Base-by-base conservation (phyloP, 2,888 invertebrate species). In the Ormyrus thymus region DNA sequence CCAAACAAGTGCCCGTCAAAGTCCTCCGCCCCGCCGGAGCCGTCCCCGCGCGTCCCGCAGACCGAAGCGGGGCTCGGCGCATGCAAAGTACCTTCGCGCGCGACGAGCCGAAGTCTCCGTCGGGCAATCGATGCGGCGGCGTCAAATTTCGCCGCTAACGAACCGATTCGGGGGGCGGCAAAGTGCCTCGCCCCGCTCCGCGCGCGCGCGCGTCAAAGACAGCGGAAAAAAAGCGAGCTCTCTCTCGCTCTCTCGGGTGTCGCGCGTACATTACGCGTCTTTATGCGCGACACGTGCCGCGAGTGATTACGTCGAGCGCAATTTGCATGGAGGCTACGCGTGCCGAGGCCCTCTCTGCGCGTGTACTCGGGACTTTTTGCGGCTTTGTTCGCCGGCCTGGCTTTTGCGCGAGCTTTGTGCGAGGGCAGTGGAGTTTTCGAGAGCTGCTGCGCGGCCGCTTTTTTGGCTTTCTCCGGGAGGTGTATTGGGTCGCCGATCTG, bases 201-300 rank as follows among this genome's bases (percentile, higher is more conserved):
- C n/a, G n/a, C n/a, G n/a, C n/a, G n/a, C n/a, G n/a, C n/a, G n/a
- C n/a, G n/a, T n/a, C n/a, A n/a, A n/a, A n/a, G n/a, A n/a, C n/a
- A n/a, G n/a, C n/a, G n/a, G n/a, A n/a, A n/a, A n/a, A n/a, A n/a
- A n/a, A n/a, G n/a, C n/a, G n/a, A n/a, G n/a, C n/a, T 29, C 29
- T 29, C 29, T 29, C 29, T 29, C 29, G 2, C 29, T 29, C 29
- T 29, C 1, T 29, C 29, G 29, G 3, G 29, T 29, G 29, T 29
- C 29, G 29, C 29, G 29, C 29, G 29, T 29, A 29, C 29, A 29
- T 29, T 29, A 29, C 29, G 3, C 45, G 7, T 46, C 55, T 53
- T 45, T 55, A 74, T 50, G 50, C 74, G 8, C 68, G 68, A 75
- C 75, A 62, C 76, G 76, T 62, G 76, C 53, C 61, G 56, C 66